These are phyloP conservation scores for Pantherophis alleghaniensis DNA, from an alignment of 2,797 vertebrate species.

Conservation along the genomic window DNA sequence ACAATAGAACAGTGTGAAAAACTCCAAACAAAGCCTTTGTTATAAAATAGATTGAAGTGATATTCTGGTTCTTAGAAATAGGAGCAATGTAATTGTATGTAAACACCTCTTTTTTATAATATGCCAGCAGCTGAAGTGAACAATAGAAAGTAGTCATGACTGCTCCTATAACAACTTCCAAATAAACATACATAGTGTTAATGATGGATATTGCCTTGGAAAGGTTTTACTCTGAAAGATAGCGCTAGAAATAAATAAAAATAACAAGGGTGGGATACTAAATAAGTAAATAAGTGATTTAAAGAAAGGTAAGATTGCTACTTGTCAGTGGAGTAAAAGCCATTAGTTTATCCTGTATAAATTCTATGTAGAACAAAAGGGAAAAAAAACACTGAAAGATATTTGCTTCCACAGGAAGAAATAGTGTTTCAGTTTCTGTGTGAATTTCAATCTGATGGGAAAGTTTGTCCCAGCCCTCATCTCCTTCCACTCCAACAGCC, in stretches of 20 bases:
- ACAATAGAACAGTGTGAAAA: neutral
- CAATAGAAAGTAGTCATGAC: neutral
- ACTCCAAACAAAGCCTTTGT: neutral
- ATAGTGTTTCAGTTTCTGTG: slow-evolving; percentile 81
- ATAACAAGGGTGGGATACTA: neutral
- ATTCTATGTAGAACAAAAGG: neutral
- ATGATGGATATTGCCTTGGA: neutral
- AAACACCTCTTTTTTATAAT: neutral
- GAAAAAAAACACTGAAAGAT: slow-evolving; percentile 72
- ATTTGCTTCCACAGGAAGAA: slow-evolving; percentile 87
- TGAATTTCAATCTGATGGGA: slow-evolving; percentile 78
- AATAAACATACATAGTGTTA: neutral
- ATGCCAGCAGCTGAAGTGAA: neutral
- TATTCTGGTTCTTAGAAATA: neutral
- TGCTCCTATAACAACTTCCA: neutral
- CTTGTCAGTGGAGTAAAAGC: neutral
- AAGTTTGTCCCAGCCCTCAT: slow-evolving; percentile 57
- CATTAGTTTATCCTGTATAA: neutral
- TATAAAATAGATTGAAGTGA: neutral
- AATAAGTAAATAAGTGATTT: neutral
- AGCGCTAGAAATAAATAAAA: neutral
- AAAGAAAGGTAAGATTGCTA: neutral
- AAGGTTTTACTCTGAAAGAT: neutral
- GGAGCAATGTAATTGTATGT: neutral
- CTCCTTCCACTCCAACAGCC: slow-evolving; percentile 53